Percentiles rank a stretch among this genome's conserved stretches.
phyloP scores from a whole-genome alignment of 2,113 vertebrate species.

The Chrysemys picta region DNA sequence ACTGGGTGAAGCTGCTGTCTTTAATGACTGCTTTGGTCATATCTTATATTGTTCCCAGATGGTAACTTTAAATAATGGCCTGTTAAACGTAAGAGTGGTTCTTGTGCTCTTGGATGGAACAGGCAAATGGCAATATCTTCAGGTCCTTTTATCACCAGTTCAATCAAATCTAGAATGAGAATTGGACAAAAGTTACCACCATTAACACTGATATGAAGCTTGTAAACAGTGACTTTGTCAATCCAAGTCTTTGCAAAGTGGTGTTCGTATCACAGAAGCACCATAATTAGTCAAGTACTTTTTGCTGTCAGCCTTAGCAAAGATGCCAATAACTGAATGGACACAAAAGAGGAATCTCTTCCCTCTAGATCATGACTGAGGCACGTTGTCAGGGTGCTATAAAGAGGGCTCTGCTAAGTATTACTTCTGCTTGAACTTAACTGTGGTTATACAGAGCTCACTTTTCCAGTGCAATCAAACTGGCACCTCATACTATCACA shows the following conservation, averaged over 20 bases:
- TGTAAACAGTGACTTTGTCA: background rate
- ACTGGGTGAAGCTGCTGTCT: background rate
- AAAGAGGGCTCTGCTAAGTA: background rate
- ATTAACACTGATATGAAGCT: background rate
- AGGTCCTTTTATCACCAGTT: background rate
- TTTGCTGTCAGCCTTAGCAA: background rate
- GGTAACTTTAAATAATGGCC: background rate
- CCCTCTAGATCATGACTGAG: background rate
- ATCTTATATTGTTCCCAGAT: background rate
- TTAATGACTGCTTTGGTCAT: background rate
- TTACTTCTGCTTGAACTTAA: background rate
- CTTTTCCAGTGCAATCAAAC: background rate
- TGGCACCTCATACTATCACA: background rate
- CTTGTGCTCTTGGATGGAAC: background rate
- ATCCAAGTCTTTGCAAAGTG: background rate
- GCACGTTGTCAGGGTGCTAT: background rate
- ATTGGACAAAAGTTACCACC: fast-evolving
- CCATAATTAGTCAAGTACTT: background rate
- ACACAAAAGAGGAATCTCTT: background rate
- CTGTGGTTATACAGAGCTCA: background rate
- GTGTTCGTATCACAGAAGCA: background rate
- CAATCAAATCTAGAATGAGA: background rate
- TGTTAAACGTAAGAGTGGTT: background rate
- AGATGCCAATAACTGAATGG: background rate
- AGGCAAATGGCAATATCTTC: background rate